These are phyloP conservation scores for Pachymerium ferrugineum DNA, from an alignment of 2,888 invertebrate genomes.

Conservation along the genomic window DNA sequence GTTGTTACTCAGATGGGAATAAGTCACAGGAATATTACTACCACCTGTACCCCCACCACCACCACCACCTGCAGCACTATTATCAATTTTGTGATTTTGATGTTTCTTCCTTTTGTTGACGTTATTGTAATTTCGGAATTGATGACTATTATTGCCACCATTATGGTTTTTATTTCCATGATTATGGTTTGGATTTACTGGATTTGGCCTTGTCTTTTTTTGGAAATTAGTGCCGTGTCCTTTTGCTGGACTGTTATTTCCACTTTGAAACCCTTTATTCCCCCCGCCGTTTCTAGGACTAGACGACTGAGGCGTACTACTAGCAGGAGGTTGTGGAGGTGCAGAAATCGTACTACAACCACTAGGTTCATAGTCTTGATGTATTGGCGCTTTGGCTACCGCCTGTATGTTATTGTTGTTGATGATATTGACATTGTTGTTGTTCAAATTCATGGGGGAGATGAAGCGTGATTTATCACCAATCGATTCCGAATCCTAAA, in stretches of 20 bases:
- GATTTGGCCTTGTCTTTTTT: slow-evolving; percentile 7
- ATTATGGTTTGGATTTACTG: background rate
- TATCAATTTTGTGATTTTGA: slow-evolving; percentile 5
- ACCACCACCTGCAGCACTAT: background rate
- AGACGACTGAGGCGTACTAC: background rate
- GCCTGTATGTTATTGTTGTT: slow-evolving; percentile 7
- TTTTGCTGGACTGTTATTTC: background rate
- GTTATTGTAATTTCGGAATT: background rate
- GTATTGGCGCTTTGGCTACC: background rate
- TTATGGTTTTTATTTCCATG: background rate
- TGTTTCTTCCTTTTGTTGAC: background rate
- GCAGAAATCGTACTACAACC: background rate
- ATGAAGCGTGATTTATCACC: background rate
- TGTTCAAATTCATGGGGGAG: slow-evolving; percentile 1
- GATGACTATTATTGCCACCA: background rate
- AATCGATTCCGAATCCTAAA: slow-evolving; percentile 27
- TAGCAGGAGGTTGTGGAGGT: background rate
- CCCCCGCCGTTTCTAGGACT: background rate
- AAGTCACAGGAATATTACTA: background rate
- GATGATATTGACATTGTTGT: background rate
- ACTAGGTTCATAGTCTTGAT: background rate
- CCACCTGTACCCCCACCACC: too few species aligned
- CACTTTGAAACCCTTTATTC: background rate
- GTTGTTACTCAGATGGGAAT: background rate
- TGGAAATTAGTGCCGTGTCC: background rate